phyloP scores from a whole-genome alignment of 2,888 invertebrate genomes.

The Perizoma flavofasciatum region DNA sequence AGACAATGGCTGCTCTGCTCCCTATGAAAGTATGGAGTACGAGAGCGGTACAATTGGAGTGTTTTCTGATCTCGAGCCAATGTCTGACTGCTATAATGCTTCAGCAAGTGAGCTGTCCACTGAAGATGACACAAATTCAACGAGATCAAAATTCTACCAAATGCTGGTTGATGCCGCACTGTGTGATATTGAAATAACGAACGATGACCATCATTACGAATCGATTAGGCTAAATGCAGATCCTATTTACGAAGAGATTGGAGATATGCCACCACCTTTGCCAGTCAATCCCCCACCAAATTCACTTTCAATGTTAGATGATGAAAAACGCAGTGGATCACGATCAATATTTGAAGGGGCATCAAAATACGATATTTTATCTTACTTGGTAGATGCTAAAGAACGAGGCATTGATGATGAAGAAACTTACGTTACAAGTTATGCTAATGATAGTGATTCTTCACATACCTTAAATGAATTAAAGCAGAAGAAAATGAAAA shows the following conservation, averaged over 20 bases:
- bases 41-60: slow-evolving; percentile 83
- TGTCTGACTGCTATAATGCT: slow-evolving; percentile 90
- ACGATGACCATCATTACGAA: slow-evolving; percentile 89
- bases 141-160: slow-evolving; percentile 89
- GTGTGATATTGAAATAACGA: slow-evolving; percentile 86
- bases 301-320: slow-evolving; percentile 86
- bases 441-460: slow-evolving; percentile 80
- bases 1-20: slow-evolving; percentile 86
- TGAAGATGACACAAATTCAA: slow-evolving; percentile 86
- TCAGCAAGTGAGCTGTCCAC: slow-evolving; percentile 86
- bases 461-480: slow-evolving; percentile 78
- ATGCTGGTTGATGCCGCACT: slow-evolving; percentile 88
- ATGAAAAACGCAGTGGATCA: slow-evolving; percentile 87
- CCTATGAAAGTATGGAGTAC: slow-evolving; percentile 90
- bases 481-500: slow-evolving; percentile 84
- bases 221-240: slow-evolving; percentile 87
- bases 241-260: slow-evolving; percentile 91
- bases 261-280: slow-evolving; percentile 90
- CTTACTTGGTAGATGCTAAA: slow-evolving; percentile 94
- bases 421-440: slow-evolving; percentile 87
- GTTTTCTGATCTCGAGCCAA: slow-evolving; percentile 81
- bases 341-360: slow-evolving; percentile 91
- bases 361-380: slow-evolving; percentile 94
- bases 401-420: slow-evolving; percentile 88
- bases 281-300: slow-evolving; percentile 91